Conservation (phyloP, 2,113 vertebrate genomes). For the Macrotus californicus region DNA sequence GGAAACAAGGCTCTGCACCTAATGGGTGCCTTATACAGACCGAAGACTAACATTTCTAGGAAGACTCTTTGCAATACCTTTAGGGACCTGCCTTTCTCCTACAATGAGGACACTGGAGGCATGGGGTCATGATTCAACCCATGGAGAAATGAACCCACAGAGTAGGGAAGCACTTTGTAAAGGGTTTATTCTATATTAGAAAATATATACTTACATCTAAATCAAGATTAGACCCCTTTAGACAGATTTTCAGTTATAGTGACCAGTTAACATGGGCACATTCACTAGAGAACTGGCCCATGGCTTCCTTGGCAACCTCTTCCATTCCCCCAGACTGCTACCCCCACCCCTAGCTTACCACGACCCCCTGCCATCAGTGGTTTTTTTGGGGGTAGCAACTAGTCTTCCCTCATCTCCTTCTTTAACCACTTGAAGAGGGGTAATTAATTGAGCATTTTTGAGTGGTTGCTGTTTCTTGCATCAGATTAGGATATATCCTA, state of each 20-base stretch:
- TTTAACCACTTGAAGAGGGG: not conserved
- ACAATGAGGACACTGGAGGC: not conserved
- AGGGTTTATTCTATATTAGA: not conserved
- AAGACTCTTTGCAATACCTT: not conserved
- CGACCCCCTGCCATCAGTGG: not conserved
- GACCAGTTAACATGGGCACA: not conserved
- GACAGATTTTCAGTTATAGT: not conserved
- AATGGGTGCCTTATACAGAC: not conserved
- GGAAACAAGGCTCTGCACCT: not conserved
- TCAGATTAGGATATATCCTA: not conserved
- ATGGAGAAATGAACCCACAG: not conserved
- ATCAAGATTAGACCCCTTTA: not conserved
- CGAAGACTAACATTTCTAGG: rapidly evolving
- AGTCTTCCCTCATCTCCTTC: not conserved
- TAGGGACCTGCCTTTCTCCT: not conserved
- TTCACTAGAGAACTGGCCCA: not conserved
- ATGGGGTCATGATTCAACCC: not conserved
- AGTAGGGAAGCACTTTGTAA: not conserved
- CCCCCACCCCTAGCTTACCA: not conserved
- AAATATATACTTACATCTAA: not conserved
- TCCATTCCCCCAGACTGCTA: not conserved
- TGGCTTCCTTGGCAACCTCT: too few relatives aligned
- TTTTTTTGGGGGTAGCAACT: not conserved
- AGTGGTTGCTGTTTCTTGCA: not conserved
- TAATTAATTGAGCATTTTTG: not conserved